These are phyloP conservation scores for Columba janthina DNA, from an alignment of 2,113 vertebrate species.

Conservation along the genomic window DNA sequence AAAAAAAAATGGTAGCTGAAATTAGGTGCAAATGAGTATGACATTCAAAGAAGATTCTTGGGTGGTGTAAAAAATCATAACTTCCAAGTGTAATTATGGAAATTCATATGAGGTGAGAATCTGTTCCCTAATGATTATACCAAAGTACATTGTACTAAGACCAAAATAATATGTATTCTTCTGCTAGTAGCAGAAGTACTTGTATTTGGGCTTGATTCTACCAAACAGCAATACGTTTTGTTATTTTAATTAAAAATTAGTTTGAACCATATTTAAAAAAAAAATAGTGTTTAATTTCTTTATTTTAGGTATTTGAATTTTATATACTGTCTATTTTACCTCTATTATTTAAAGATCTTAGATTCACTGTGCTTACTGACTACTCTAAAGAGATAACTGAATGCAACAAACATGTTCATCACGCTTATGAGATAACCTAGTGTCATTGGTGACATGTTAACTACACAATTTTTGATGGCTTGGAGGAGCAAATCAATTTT, in stretches of 20 bases:
- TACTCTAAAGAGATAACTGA: background rate
- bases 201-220: background rate
- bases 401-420: background rate
- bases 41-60: background rate
- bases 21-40: background rate
- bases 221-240: background rate
- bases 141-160: background rate
- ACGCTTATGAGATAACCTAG: background rate
- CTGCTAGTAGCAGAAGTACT: background rate
- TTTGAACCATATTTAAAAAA: background rate
- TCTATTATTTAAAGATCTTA: background rate
- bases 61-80: background rate
- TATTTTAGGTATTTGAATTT: background rate
- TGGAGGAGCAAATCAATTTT: background rate
- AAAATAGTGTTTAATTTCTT: background rate
- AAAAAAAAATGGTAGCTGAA: background rate
- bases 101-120: background rate
- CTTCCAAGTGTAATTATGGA: background rate
- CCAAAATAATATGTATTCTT: background rate
- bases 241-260: background rate
- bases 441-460: background rate
- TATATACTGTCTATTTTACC: background rate
- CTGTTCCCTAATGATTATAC: background rate
- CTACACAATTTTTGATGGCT: background rate
- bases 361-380: background rate